Conservation (phyloP, 2,888 invertebrate species). For the Isoperla grammatica region DNA sequence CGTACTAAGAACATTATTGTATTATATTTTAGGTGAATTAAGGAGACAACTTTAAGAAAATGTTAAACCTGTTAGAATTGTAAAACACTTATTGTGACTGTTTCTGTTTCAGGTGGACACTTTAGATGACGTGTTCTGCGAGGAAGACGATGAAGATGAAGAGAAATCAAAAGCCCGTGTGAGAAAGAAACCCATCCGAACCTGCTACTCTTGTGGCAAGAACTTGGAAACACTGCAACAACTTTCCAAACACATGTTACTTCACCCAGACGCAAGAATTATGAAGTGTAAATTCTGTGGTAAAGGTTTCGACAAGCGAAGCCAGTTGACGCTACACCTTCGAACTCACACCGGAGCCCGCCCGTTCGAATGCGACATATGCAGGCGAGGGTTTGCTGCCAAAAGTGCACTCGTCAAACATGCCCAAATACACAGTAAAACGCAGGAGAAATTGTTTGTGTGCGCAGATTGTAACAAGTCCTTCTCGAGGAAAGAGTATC, state of each 20-base stretch:
- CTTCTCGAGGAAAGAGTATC: constrained; percentile 32
- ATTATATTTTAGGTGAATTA: too few species aligned
- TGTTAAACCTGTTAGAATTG: too few species aligned
- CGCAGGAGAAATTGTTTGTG: constrained; percentile 29
- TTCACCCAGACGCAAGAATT: constrained; percentile 25
- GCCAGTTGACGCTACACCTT: constrained; percentile 25
- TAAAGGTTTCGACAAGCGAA: constrained; percentile 22
- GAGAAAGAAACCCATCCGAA: background rate
- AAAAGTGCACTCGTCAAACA: constrained; percentile 34
- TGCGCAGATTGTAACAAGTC: constrained; percentile 33
- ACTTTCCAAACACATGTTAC: constrained; percentile 21
- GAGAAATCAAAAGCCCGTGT: too few species aligned
- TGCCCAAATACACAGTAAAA: constrained; percentile 27
- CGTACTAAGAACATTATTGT: too few species aligned
- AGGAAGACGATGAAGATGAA: too few species aligned
- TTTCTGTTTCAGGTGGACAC: too few species aligned
- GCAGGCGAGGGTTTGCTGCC: constrained; percentile 32
- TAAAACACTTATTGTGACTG: too few species aligned
- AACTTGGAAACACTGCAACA: constrained; percentile 15
- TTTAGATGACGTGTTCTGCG: too few species aligned
- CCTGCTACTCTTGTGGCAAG: constrained; percentile 23
- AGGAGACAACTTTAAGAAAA: too few species aligned
- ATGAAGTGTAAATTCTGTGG: constrained; percentile 26
- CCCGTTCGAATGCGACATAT: constrained; percentile 27
- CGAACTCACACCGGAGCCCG: constrained; percentile 24